Percentiles rank a stretch among this genome's conserved stretches.
Evolutionary conservation across 2,888 invertebrate genomes (phyloP).

Genomic region (Agrotis ipsilon): DNA sequence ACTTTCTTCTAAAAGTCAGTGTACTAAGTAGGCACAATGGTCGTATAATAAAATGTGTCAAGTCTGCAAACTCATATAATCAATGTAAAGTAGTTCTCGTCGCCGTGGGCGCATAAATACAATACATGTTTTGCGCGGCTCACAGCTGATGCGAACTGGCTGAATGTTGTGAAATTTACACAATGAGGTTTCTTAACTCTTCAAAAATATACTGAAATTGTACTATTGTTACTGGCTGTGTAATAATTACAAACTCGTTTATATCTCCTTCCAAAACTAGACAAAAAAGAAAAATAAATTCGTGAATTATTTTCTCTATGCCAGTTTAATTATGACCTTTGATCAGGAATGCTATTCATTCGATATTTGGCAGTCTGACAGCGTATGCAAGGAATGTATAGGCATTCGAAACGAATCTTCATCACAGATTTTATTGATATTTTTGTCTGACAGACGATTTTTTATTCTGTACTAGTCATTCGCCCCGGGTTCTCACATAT

Average conservation of each 20-base stretch:
- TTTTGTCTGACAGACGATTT: constrained; percentile 1
- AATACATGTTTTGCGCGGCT: constrained; percentile 23
- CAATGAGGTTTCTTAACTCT: constrained; percentile 36
- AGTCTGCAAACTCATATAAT: constrained; percentile 39
- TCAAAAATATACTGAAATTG: constrained; percentile 27
- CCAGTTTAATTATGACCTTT: constrained; percentile 18
- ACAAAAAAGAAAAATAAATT: background rate
- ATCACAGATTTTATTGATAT: constrained; percentile 24
- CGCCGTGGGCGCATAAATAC: constrained; percentile 42
- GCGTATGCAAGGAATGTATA: constrained; percentile 10
- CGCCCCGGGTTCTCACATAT: too few relatives aligned
- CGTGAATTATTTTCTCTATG: constrained; percentile 6
- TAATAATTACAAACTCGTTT: constrained; percentile 16
- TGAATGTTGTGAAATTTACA: constrained; percentile 56
- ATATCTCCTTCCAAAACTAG: background rate
- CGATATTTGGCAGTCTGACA: constrained; percentile 47
- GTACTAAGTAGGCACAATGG: background rate
- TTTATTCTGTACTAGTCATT: constrained; percentile 2
- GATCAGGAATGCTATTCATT: constrained; percentile 20
- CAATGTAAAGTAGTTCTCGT: constrained; percentile 47
- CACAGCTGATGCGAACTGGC: constrained; percentile 45
- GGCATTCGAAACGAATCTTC: background rate
- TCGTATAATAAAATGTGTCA: background rate
- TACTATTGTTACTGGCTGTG: constrained; percentile 44
- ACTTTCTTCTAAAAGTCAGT: too few relatives aligned